phyloP scores from a whole-genome alignment of 2,113 vertebrate species.

The Martes martes region DNA sequence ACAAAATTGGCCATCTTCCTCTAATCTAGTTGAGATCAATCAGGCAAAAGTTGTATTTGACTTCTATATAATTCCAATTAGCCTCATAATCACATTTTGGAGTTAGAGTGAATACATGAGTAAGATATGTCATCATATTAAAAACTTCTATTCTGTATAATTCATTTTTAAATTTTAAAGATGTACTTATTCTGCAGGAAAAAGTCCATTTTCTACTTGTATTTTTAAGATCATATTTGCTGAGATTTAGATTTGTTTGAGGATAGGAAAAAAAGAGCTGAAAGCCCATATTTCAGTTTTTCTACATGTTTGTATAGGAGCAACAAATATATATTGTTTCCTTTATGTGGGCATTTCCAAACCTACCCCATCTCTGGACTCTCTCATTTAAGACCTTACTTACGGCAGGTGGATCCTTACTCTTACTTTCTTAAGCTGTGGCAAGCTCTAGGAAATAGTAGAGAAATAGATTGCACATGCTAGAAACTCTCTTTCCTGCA shows the following conservation, averaged over 20 bases:
- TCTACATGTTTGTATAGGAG: background rate
- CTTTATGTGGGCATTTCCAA: background rate
- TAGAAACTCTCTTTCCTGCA: background rate
- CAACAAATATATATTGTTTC: background rate
- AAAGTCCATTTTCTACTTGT: background rate
- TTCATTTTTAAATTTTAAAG: conserved; percentile 44
- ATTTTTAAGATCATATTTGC: conserved; percentile 21
- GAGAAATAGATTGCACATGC: background rate
- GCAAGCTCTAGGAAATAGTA: background rate
- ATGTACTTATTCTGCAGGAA: background rate
- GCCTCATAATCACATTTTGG: conserved; percentile 21
- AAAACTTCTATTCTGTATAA: background rate
- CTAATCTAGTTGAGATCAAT: conserved; percentile 24
- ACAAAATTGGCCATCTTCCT: background rate
- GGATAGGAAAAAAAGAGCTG: background rate
- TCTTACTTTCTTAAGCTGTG: background rate
- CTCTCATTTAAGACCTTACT: background rate
- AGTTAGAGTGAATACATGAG: background rate
- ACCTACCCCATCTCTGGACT: background rate
- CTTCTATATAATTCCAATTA: conserved; percentile 55
- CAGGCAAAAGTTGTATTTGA: conserved; percentile 33
- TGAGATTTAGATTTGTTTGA: background rate
- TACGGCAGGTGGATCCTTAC: background rate
- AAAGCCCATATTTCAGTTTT: background rate
- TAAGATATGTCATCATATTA: background rate